Evolutionary conservation across 2,113 vertebrate species (phyloP), one percentile per base, ranked within the genome.

Genomic region (Naja naja): DNA sequence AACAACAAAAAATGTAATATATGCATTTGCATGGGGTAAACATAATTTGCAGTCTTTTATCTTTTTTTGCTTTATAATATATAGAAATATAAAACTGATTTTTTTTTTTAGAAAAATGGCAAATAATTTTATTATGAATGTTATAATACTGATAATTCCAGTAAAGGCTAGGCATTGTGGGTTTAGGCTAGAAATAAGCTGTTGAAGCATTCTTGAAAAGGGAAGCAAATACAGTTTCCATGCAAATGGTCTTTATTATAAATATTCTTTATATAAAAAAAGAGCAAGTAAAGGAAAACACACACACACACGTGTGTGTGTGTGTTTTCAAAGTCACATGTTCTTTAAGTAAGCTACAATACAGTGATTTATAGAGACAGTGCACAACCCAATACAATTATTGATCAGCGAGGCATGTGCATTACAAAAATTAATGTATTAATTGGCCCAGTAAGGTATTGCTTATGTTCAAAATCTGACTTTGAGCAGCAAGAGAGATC

Each of bases 171-270:
- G 47, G 39, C 34, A 92, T 96, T 95, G 94, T 95, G 93, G 96
- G 94, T 97, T 95, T 47, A 58, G 91, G 94, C 92, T 96, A 90
- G 95, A 95, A 97, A 95, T 91, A 97, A 96, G 89, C 88, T 96
- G 81, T 55, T 86, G 47, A 52, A 97, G 95, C 96, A 93, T 74
- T 95, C 92, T 93, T 27, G 23, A 94, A 93, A 96, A 96, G 93
- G 43, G 96, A 96, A 43, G 74, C 74, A 92, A 91, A 91, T 93
- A 58, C 54, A 14, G n/a, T 95, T 97, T 96, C 94, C 92, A 96
- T 94, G 90, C 89, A 96, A 96, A 96, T 97, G 23, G 69, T 96
- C 69, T 47, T 93, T 81, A 92, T 95, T 39, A 81, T 81, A 96
- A 96, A 96, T 96, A 27, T 85, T 95, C 69, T 52, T 93, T 60